A percentile compares a stretch with the other conserved stretches of the same genome.
These are phyloP conservation scores for Medauroidea extradentata DNA, from an alignment of 1,140 invertebrate species.

Conservation along the genomic window DNA sequence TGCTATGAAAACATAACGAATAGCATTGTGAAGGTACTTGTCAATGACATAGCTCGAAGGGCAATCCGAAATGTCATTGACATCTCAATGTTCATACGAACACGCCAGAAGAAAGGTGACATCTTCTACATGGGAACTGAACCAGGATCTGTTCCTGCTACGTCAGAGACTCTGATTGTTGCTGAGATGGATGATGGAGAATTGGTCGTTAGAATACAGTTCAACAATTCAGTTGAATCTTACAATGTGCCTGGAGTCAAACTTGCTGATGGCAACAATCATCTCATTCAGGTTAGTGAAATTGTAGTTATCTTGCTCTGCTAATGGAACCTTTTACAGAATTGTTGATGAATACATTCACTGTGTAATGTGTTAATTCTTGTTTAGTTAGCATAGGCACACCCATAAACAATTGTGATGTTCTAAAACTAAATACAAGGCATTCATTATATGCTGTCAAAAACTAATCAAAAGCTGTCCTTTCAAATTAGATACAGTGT, in stretches of 20 bases:
- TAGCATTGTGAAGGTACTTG: conserved; percentile 66
- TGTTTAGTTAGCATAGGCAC: too few species aligned
- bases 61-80: conserved; percentile 74
- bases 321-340: too few species aligned
- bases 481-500: too few species aligned
- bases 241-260: conserved; percentile 77
- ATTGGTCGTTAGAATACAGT: conserved; percentile 70
- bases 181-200: conserved; percentile 73
- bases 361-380: too few species aligned
- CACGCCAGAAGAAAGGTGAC: conserved; percentile 72
- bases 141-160: conserved; percentile 38
- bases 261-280: conserved; percentile 78
- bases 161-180: conserved; percentile 66
- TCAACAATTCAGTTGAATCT: conserved; percentile 71
- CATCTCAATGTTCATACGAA: conserved; percentile 89
- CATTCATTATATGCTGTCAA: too few species aligned
- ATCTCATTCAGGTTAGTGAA: conserved; percentile 68
- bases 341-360: too few species aligned
- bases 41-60: conserved; percentile 59
- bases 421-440: too few species aligned
- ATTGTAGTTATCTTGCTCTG: neutral
- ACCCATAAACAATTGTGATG: too few species aligned
- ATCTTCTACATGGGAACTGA: conserved; percentile 85
- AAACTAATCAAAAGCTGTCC: too few species aligned
- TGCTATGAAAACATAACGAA: conserved; percentile 74